A percentile compares a stretch with the other conserved stretches of the same genome.
These are phyloP conservation scores for Drosophila nr. fundita DNA, from an alignment of 2,888 invertebrate genomes.

Conservation along the genomic window DNA sequence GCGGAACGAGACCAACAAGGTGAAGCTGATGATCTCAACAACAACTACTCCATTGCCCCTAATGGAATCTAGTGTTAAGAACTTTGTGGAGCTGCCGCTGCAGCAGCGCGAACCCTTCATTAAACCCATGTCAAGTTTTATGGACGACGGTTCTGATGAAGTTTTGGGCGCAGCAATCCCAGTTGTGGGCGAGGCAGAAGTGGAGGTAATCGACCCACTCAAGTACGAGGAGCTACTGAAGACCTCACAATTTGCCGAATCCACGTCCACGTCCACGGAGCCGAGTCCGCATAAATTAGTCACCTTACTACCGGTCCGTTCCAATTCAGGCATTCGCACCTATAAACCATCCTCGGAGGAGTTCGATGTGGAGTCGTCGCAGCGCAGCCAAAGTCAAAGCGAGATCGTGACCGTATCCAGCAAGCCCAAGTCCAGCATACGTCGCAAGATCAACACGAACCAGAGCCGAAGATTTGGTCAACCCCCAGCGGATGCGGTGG, in stretches of 20 bases:
- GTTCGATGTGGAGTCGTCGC: conserved; percentile 39
- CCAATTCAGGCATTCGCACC: conserved; percentile 91
- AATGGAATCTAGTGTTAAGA: conserved; percentile 43
- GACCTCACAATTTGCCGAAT: conserved; percentile 79
- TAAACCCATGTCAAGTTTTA: conserved; percentile 79
- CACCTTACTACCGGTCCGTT: conserved; percentile 91
- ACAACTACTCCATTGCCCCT: conserved; percentile 44
- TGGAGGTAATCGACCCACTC: conserved; percentile 84
- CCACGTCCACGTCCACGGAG: conserved; percentile 78
- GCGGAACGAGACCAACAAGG: conserved; percentile 71
- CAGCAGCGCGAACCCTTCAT: conserved; percentile 73
- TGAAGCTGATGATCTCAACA: conserved; percentile 50
- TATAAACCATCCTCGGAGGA: conserved; percentile 86
- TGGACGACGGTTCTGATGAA: conserved; percentile 77
- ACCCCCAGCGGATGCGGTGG: conserved; percentile 83
- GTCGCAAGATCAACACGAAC: conserved; percentile 62
- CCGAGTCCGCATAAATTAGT: conserved; percentile 85
- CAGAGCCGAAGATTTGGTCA: conserved; percentile 77
- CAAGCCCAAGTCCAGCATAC: conserved; percentile 71
- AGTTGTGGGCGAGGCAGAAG: conserved; percentile 84
- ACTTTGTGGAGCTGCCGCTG: conserved; percentile 60
- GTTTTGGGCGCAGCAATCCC: conserved; percentile 81
- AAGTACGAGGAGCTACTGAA: conserved; percentile 85
- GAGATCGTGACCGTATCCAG: conserved; percentile 47
- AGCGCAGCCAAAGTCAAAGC: conserved; percentile 55